A percentile compares a stretch with the other conserved stretches of the same genome.
Evolutionary conservation across 2,797 vertebrate genomes (phyloP).

Genomic region (Pseudochirops cupreus): DNA sequence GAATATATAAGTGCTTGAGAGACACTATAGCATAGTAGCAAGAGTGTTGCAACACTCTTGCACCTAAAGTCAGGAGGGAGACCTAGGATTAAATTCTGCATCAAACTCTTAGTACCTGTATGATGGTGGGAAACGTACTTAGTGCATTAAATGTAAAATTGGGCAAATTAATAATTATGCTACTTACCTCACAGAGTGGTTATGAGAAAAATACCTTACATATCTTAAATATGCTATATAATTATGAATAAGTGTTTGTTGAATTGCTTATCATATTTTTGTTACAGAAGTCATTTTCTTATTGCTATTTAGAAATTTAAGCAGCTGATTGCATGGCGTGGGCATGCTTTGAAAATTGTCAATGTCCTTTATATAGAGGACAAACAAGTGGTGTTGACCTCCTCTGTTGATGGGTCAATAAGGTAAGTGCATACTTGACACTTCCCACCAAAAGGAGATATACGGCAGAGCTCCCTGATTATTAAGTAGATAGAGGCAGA

Average conservation of each 20-base stretch:
- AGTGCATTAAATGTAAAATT: background rate
- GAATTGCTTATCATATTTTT: slow-evolving; percentile 1
- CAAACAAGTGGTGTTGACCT: slow-evolving; percentile 82
- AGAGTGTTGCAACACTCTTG: background rate
- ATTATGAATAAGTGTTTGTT: background rate
- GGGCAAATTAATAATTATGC: background rate
- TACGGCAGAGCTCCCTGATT: background rate
- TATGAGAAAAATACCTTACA: background rate
- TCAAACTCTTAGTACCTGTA: background rate
- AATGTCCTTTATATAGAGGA: slow-evolving; percentile 81
- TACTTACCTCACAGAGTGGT: background rate
- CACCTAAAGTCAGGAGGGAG: background rate
- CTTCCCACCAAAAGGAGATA: background rate
- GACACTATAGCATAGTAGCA: background rate
- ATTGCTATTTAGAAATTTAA: slow-evolving; percentile 80
- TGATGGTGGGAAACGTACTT: background rate
- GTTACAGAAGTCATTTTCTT: slow-evolving; percentile 15
- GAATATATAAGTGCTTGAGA: background rate
- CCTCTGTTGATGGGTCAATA: slow-evolving; percentile 84
- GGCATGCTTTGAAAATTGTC: slow-evolving; percentile 82
- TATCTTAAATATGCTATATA: background rate
- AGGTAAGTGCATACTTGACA: slow-evolving; percentile 75
- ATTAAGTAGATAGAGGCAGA: background rate
- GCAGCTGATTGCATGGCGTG: slow-evolving; percentile 84
- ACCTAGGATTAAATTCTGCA: background rate